These are phyloP conservation scores for Oreochromis spilurus DNA, from an alignment of 2,113 vertebrate species.

Conservation along the genomic window DNA sequence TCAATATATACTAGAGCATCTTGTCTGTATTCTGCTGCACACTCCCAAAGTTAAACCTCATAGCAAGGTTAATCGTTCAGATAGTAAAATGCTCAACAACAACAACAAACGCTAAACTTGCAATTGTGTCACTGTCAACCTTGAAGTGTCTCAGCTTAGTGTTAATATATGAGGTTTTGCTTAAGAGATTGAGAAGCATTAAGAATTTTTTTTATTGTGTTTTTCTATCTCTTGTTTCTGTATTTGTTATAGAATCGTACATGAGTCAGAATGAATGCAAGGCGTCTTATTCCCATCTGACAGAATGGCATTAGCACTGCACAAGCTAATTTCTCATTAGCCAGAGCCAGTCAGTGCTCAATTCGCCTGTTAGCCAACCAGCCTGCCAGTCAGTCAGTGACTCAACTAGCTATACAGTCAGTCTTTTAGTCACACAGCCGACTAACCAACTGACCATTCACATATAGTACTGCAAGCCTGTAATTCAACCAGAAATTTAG, in stretches of 20 bases:
- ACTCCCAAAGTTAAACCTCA: conserved; percentile 49
- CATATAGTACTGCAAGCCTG: conserved; percentile 23
- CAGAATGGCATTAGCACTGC: neutral
- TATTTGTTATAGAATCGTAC: neutral
- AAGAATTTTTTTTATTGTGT: neutral
- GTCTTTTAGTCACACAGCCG: conserved; percentile 9
- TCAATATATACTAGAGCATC: conserved; percentile 15
- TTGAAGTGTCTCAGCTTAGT: neutral
- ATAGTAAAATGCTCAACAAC: conserved; percentile 16
- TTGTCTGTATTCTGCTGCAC: conserved; percentile 19
- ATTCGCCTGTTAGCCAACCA: neutral
- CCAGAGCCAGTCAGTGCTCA: neutral
- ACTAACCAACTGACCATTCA: neutral
- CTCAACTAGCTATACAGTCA: conserved; percentile 20
- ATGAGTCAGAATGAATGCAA: neutral
- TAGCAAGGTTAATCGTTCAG: conserved; percentile 52
- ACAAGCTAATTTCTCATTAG: neutral
- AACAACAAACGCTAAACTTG: conserved; percentile 22
- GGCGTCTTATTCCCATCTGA: neutral
- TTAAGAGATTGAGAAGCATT: neutral
- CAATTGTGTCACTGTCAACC: neutral
- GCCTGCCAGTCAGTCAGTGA: conserved; percentile 14
- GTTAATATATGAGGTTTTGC: neutral
- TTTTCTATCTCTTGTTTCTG: neutral
- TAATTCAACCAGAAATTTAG: conserved; percentile 7